These are phyloP conservation scores for Pararge aegeria DNA, from an alignment of 1,140 invertebrate genomes.

Conservation along the genomic window DNA sequence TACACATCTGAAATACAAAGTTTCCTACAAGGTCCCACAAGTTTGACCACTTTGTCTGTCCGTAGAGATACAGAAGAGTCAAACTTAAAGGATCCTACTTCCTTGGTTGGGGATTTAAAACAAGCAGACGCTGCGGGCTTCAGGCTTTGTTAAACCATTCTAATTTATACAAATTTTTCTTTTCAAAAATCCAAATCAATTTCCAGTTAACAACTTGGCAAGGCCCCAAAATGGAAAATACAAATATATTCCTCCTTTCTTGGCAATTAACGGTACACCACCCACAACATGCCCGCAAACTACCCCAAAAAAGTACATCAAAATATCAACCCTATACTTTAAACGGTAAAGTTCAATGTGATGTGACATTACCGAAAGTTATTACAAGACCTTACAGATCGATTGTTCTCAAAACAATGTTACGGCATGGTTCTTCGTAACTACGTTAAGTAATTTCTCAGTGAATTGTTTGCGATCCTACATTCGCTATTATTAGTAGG, in stretches of 20 bases:
- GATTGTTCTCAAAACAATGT: conserved; percentile 20
- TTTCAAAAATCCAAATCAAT: conserved; percentile 24
- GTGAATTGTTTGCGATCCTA: conserved; percentile 15
- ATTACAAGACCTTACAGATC: conserved; percentile 12
- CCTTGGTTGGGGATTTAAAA: no score
- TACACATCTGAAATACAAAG: no score
- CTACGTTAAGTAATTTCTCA: conserved; percentile 20
- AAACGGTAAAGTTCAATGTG: conserved; percentile 22
- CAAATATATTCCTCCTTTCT: conserved; percentile 23
- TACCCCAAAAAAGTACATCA: conserved; percentile 15
- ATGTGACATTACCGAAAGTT: neutral
- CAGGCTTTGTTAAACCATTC: no score
- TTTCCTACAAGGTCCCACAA: no score
- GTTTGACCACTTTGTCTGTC: no score
- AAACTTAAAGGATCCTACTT: no score
- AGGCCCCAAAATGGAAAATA: conserved; percentile 25
- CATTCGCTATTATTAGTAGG: neutral
- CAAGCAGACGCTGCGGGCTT: no score
- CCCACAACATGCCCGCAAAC: conserved; percentile 22
- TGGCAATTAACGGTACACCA: conserved; percentile 31
- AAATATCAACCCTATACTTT: conserved; percentile 8
- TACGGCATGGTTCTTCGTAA: conserved; percentile 25
- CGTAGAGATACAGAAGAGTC: no score
- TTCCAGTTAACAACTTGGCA: conserved; percentile 33
- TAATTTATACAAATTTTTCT: conserved; percentile 9